Evolutionary conservation across 2,113 vertebrate species (phyloP).

Genomic region (Narcine bancroftii): DNA sequence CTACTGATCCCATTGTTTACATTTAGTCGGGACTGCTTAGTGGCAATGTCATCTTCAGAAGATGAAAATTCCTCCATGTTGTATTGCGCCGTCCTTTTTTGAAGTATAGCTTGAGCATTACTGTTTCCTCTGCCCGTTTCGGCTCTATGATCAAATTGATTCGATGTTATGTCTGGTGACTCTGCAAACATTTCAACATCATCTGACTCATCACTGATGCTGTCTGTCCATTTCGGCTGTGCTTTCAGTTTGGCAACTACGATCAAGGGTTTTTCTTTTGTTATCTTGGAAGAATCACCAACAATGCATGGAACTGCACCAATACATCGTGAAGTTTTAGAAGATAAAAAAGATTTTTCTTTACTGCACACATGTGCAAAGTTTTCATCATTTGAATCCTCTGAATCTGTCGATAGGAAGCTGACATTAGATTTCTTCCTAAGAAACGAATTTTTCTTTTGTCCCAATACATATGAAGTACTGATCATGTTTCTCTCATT

Average conservation of each 20-base stretch:
- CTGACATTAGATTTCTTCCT: slow-evolving; percentile 38
- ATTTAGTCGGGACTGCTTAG: slow-evolving; percentile 42
- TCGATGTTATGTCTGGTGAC: slow-evolving; percentile 38
- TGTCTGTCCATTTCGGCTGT: slow-evolving; percentile 28
- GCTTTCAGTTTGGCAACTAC: not conserved
- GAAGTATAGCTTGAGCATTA: not conserved
- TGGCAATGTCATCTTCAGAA: slow-evolving; percentile 64
- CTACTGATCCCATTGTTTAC: slow-evolving; percentile 40
- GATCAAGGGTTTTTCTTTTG: not conserved
- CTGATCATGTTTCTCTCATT: slow-evolving; percentile 49
- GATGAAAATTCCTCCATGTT: slow-evolving; percentile 64
- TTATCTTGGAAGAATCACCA: not conserved
- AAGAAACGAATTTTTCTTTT: slow-evolving; percentile 31
- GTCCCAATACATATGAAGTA: slow-evolving; percentile 45
- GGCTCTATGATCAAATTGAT: not conserved
- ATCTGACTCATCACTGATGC: slow-evolving; percentile 77
- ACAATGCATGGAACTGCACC: slow-evolving; percentile 39
- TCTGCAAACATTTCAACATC: slow-evolving; percentile 57
- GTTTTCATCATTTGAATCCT: slow-evolving; percentile 44
- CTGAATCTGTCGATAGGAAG: slow-evolving; percentile 38
- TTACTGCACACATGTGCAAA: slow-evolving; percentile 19
- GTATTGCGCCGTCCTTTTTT: not conserved
- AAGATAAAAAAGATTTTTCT: not conserved
- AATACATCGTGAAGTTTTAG: not conserved
- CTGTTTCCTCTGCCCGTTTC: not conserved